Base-by-base conservation (phyloP, 1,140 invertebrate genomes). In the Orius laevigatus region DNA sequence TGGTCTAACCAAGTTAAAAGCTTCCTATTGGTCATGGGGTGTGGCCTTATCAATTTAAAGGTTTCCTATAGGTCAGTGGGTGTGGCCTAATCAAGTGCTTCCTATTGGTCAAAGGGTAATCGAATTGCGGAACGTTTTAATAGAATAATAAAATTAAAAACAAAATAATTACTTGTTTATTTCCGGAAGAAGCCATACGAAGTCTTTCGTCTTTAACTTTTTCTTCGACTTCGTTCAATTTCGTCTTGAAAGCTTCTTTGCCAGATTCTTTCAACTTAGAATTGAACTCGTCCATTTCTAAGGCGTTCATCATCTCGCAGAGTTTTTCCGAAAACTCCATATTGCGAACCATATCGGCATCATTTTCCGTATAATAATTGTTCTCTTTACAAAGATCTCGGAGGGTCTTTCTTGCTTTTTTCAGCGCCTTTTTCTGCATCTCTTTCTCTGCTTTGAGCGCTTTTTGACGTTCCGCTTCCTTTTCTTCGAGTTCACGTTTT, bases 321-420 rank as follows among this genome's bases (percentile, higher is more conserved):
- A 96, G 74, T 65, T 84, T 85, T 61, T 96, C 91, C 2, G 93
- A 71, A 43, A 81, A 83, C 41, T 87, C 78, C 80, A 97, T 87
- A 58, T 93, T 76, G 40, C 72, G 68, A 0, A 95, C 74, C 53
- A 69, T 74, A 62, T 92, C 81, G 20, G 76, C 70, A 18, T 84
- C 76, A 59, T 73, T 74, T 34, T 68, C 62, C 18, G 79, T 73
- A 67, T 81, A 96, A 61, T 92, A 95, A 62, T 91, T 81, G 54
- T 81, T 78, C n/a, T 78, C 70, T 70, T 94, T 94, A 55, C 85
- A 84, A 16, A 82, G 63, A 59, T 87, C 84, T 47, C 91, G 66
- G 2, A 97, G 66, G 8, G 72, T 74, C 69, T 96, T 95, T 3
- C 84, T 70, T 64, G 95, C 82, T 59, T 86, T 85, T 50, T 87